These are phyloP conservation scores for Matsumyia berberina DNA, from an alignment of 2,888 invertebrate genomes.

Conservation along the genomic window DNA sequence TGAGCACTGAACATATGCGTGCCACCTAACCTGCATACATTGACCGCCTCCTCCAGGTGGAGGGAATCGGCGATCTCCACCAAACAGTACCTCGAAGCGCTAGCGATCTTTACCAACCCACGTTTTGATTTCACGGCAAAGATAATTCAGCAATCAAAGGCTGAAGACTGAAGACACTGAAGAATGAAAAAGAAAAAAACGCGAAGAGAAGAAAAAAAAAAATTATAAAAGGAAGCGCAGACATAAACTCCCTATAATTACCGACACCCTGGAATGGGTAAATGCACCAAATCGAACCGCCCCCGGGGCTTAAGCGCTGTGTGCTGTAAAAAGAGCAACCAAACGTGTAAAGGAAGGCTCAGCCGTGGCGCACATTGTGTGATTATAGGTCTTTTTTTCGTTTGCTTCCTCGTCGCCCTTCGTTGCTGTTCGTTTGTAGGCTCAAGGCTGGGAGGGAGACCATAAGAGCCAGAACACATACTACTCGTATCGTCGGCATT, in stretches of 20 bases:
- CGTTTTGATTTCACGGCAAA: slow-evolving; percentile 74
- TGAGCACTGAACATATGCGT: slow-evolving; percentile 47
- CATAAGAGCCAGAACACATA: slow-evolving; percentile 38
- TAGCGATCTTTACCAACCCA: slow-evolving; percentile 74
- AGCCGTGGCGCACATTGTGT: slow-evolving; percentile 68
- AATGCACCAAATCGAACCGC: slow-evolving; percentile 84
- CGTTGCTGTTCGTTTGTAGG: slow-evolving; percentile 17
- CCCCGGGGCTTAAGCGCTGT: slow-evolving; percentile 78
- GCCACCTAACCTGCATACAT: slow-evolving; percentile 28
- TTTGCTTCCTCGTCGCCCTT: neutral
- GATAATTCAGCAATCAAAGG: slow-evolving; percentile 81
- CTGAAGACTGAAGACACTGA: slow-evolving; percentile 55
- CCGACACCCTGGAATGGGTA: slow-evolving; percentile 84
- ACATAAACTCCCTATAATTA: slow-evolving; percentile 84
- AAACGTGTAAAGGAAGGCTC: slow-evolving; percentile 55
- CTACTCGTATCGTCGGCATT: slow-evolving; percentile 49
- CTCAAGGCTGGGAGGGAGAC: slow-evolving; percentile 23
- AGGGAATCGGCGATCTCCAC: slow-evolving; percentile 58
- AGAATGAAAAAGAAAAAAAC: slow-evolving; percentile 17
- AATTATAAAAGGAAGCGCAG: slow-evolving; percentile 83
- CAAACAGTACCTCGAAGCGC: slow-evolving; percentile 52
- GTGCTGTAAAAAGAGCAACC: slow-evolving; percentile 47
- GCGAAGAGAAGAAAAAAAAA: slow-evolving; percentile 73
- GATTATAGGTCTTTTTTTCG: slow-evolving; percentile 56
- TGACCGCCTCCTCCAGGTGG: slow-evolving; percentile 51